Evolutionary conservation across 2,797 vertebrate species (phyloP).

Genomic region (Melanogrammus aeglefinus): DNA sequence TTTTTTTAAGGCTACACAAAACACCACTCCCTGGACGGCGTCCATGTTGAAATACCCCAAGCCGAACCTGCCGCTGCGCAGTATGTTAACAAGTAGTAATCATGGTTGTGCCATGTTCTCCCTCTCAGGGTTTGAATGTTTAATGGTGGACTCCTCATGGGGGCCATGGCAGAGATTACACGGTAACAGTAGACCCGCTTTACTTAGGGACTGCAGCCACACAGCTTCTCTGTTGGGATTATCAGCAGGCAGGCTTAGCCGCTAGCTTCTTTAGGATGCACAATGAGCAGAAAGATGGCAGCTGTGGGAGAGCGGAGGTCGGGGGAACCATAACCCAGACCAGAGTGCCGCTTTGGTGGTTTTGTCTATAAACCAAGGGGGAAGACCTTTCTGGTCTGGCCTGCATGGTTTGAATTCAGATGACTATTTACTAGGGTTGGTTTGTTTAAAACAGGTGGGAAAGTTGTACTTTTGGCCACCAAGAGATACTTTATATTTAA

Average conservation of each 20-base stretch:
- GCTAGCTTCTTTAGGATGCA: conserved; percentile 61
- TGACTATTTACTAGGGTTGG: not conserved
- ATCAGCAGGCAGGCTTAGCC: conserved; percentile 62
- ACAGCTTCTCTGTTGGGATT: conserved; percentile 56
- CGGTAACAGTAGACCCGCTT: not conserved
- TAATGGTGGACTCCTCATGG: conserved; percentile 32
- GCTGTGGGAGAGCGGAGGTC: not conserved
- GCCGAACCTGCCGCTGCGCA: conserved; percentile 30
- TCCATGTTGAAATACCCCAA: conserved; percentile 34
- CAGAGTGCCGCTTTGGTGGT: not conserved
- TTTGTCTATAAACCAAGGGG: not conserved
- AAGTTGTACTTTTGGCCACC: not conserved
- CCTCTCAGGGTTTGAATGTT: conserved; percentile 36
- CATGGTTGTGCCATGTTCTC: conserved; percentile 31
- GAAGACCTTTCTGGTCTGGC: not conserved
- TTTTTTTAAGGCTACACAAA: conserved; percentile 28
- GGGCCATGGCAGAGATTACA: conserved; percentile 59
- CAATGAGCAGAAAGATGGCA: conserved; percentile 38
- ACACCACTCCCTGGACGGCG: conserved; percentile 46
- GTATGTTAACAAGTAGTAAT: conserved; percentile 25
- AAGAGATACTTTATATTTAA: not conserved
- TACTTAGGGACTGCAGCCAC: conserved; percentile 23
- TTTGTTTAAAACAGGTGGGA: not conserved
- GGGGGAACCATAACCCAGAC: not conserved
- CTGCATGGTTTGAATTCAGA: not conserved